Percentiles rank a stretch among this genome's conserved stretches.
Conservation (phyloP, 2,888 invertebrate genomes). For the Augiades crinisus region DNA sequence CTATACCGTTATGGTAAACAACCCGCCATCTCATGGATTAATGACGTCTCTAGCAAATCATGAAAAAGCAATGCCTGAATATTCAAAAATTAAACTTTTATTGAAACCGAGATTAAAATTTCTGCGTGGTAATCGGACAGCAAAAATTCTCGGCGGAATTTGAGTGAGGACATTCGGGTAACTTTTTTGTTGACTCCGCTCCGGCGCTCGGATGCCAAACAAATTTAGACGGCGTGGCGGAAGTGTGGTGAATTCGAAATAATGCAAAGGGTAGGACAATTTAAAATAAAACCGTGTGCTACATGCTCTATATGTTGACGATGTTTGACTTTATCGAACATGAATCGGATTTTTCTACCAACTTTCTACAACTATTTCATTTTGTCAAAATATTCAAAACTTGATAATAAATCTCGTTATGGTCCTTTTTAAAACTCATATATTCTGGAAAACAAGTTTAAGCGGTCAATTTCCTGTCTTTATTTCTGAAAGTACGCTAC, state of each 20-base stretch:
- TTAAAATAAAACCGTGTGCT: background rate
- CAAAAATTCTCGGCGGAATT: conserved; percentile 8
- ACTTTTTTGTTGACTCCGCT: conserved; percentile 4
- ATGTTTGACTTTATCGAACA: too few species aligned
- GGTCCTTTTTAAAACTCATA: too few species aligned
- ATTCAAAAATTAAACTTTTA: conserved; percentile 10
- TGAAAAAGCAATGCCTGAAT: conserved; percentile 7
- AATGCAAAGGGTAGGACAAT: background rate
- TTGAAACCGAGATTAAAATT: conserved; percentile 9
- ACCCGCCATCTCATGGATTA: background rate
- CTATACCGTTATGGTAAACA: conserved; percentile 39
- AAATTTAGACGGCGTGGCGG: background rate
- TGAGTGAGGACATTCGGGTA: background rate
- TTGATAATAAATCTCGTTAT: too few species aligned
- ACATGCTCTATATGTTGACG: background rate
- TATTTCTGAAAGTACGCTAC: too few species aligned
- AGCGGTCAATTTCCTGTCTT: too few species aligned
- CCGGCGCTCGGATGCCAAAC: conserved; percentile 1
- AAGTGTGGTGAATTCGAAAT: background rate
- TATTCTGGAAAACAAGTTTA: too few species aligned
- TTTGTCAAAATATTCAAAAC: too few species aligned
- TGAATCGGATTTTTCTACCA: background rate
- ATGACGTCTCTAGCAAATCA: background rate
- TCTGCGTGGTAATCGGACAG: background rate
- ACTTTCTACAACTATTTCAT: too few species aligned